Percentiles rank a stretch among this genome's conserved stretches.
Conservation (phyloP, 2,888 invertebrate species). For the Elaeidobius kamerunicus region DNA sequence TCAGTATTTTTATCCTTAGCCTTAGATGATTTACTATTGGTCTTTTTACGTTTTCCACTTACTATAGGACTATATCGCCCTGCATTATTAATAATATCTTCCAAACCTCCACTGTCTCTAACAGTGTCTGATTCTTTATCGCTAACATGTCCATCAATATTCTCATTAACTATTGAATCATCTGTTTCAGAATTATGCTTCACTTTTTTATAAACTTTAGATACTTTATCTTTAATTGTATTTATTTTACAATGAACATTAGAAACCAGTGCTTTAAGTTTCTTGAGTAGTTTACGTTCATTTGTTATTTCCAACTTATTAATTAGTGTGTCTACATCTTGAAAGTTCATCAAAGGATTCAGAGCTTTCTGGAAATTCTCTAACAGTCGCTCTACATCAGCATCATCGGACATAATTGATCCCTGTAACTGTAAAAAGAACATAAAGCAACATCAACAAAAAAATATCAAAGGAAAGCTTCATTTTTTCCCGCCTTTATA, state of each 20-base stretch:
- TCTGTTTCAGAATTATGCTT: slow-evolving; percentile 7
- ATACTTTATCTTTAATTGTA: slow-evolving; percentile 16
- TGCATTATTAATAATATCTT: background rate
- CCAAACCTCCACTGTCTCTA: background rate
- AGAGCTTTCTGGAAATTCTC: slow-evolving; percentile 13
- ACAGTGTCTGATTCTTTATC: slow-evolving; percentile 5
- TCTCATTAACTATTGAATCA: slow-evolving; percentile 4
- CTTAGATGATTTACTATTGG: background rate
- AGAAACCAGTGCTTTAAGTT: slow-evolving; percentile 14
- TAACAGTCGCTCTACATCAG: slow-evolving; percentile 14
- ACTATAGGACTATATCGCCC: slow-evolving; percentile 5
- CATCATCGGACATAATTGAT: slow-evolving; percentile 22
- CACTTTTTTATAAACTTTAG: slow-evolving; percentile 18
- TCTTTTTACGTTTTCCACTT: slow-evolving; percentile 5
- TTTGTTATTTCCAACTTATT: slow-evolving; percentile 13
- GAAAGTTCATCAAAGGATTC: slow-evolving; percentile 10
- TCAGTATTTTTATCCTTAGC: background rate
- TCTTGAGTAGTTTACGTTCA: slow-evolving; percentile 19
- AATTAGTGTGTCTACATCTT: slow-evolving; percentile 16
- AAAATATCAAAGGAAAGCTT: slow-evolving; percentile 6
- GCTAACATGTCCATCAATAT: slow-evolving; percentile 1
- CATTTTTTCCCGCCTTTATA: slow-evolving; percentile 18
- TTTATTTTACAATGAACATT: slow-evolving; percentile 13
- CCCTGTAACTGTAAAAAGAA: slow-evolving; percentile 8
- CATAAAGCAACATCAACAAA: slow-evolving; percentile 16